Evolutionary conservation across 2,113 vertebrate species (phyloP), one percentile per base, ranked within the genome.

Genomic region (Ammodytes dubius): DNA sequence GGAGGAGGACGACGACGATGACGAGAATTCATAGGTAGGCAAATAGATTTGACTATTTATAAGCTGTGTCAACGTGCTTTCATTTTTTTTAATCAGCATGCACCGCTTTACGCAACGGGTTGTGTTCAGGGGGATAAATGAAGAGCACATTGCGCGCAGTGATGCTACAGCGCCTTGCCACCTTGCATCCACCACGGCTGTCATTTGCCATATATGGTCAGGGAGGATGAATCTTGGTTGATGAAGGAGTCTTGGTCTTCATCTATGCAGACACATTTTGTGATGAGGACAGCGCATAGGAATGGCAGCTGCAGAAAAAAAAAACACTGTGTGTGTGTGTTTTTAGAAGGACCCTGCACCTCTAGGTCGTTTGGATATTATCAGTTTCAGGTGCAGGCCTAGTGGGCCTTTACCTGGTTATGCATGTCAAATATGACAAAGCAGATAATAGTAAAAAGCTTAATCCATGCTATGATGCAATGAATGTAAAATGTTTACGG

Each of bases 11-110:
- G 96, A 96, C 4, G 95, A 96, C 6, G 95, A 96, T 6, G 95
- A 96, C 71, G 95, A 94, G 96, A 96, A 88, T 97, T 97, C 94
- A 70, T 96, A 86, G 96, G 97, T 97, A 90, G 47, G 84, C 15
- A 7, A 1, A 39, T 2, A 12, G 0, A 43, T 72, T 7, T 14
- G 27, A 7, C 5, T 39, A 0, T 42, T 7, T 40, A 17, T 47
- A 0, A 11, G 6, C 17, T 19, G 1, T 47, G 56, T 77, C 47
- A 13, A 7, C 27, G 69, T 19, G 61, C 2, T 3, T 57, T n/a
- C 0, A 46, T 82, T 37, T 70, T 46, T 58, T 71, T 42, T 53
- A 46, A n/a, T 69, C 13, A 49, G 79, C 60, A 27, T 77, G 71
- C 5, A 17, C 57, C 8, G 9, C 54, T 39, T 78, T 35, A 69